Conservation (phyloP, 2,797 vertebrate species). For the Chrysolophus pictus region DNA sequence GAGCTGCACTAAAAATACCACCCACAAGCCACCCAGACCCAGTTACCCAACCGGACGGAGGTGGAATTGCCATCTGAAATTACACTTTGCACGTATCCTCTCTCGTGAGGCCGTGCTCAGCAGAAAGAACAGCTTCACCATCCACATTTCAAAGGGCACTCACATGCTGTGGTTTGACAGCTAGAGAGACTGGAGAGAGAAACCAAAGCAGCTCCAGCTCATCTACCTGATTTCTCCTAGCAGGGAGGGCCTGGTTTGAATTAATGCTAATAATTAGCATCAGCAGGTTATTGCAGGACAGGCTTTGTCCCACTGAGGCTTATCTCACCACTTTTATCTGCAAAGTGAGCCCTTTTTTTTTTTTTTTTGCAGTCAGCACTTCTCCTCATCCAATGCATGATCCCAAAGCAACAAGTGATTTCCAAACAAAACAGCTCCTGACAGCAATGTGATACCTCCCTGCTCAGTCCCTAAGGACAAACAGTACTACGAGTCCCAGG, state of each 20-base stretch:
- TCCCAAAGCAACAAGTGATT: constrained; percentile 18
- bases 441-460: neutral
- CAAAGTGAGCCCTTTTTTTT: neutral
- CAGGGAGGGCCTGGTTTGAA: neutral
- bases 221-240: neutral
- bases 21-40: neutral
- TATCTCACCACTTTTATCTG: neutral
- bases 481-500: neutral
- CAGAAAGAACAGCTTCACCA: neutral
- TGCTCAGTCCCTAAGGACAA: neutral
- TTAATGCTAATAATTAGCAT: neutral
- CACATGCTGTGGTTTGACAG: neutral
- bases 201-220: neutral
- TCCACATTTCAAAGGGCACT: neutral
- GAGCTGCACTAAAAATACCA: neutral
- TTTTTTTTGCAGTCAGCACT: neutral
- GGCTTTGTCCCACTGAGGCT: neutral
- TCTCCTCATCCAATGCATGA: neutral
- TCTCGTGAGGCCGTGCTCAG: neutral
- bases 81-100: neutral
- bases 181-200: neutral
- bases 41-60: neutral
- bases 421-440: constrained; percentile 5
- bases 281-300: neutral
- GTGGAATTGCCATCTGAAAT: neutral